A percentile compares a stretch with the other conserved stretches of the same genome.
Conservation (phyloP, 2,888 invertebrate genomes). For the Archaeoteleia sp. region DNA sequence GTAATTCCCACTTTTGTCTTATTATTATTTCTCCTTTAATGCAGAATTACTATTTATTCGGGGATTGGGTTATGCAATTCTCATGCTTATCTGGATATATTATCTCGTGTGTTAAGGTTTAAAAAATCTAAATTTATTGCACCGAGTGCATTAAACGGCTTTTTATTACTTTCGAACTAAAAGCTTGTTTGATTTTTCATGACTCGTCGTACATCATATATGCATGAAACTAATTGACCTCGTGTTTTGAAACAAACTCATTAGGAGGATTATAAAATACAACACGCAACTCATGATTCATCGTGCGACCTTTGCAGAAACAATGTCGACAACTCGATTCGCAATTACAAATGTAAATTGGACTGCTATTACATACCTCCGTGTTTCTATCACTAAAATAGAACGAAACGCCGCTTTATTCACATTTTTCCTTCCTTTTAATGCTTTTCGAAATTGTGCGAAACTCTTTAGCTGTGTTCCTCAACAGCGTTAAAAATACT, state of each 20-base stretch:
- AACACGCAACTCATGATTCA: conserved; percentile 51
- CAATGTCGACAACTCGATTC: conserved; percentile 47
- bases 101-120: too few species aligned
- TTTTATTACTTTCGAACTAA: conserved; percentile 5
- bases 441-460: neutral
- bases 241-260: conserved; percentile 39
- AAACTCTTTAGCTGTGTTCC: conserved; percentile 1
- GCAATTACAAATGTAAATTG: conserved; percentile 48
- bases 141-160: neutral
- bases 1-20: too few species aligned
- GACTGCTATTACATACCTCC: conserved; percentile 24
- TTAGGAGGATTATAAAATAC: conserved; percentile 44
- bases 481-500: too few species aligned
- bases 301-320: conserved; percentile 41
- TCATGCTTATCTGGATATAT: too few species aligned
- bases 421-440: conserved; percentile 3
- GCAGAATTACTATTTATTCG: too few species aligned
- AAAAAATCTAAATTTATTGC: too few species aligned
- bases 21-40: too few species aligned
- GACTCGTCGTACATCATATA: conserved; percentile 10
- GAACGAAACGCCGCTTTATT: conserved; percentile 26
- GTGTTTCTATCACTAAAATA: conserved; percentile 14
- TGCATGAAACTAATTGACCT: conserved; percentile 46
- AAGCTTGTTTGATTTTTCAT: conserved; percentile 15
- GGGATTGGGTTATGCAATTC: too few species aligned